Percentiles rank a stretch among this genome's conserved stretches.
Evolutionary conservation across 2,113 vertebrate genomes (phyloP).

Genomic region (Thunnus maccoyii): DNA sequence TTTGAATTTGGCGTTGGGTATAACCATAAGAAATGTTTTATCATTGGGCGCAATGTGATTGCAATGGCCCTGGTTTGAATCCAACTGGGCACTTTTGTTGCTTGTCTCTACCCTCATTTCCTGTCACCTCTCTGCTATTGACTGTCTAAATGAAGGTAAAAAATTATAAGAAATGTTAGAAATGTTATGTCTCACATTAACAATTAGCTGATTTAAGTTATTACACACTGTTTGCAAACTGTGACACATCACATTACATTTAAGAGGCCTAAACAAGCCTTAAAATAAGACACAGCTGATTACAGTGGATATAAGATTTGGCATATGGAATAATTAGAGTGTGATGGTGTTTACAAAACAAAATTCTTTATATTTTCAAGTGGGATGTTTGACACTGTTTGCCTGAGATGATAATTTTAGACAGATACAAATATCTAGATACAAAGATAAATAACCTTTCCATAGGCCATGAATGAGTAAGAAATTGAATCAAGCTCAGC

Average conservation of each 20-base stretch:
- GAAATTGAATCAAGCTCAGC: slow-evolving; percentile 35
- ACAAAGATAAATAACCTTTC: slow-evolving; percentile 27
- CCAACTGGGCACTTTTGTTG: not conserved
- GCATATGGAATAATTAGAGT: not conserved
- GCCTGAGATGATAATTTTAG: not conserved
- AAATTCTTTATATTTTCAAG: not conserved
- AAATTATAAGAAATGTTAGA: not conserved
- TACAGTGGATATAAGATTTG: not conserved
- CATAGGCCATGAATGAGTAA: slow-evolving; percentile 28
- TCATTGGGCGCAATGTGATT: too few relatives aligned
- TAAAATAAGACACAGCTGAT: not conserved
- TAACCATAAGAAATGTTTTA: not conserved
- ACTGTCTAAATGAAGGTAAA: not conserved
- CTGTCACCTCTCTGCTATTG: too few relatives aligned
- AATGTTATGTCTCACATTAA: not conserved
- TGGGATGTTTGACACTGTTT: not conserved
- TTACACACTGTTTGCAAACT: not conserved
- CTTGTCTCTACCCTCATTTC: not conserved
- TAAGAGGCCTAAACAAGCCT: not conserved
- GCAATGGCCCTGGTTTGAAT: not conserved
- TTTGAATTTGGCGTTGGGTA: too few relatives aligned
- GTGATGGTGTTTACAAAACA: not conserved
- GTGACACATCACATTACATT: not conserved
- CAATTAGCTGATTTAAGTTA: not conserved
- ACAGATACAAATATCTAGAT: not conserved